These are phyloP conservation scores for Leiothrix lutea DNA, from an alignment of 2,113 vertebrate species.

Conservation along the genomic window DNA sequence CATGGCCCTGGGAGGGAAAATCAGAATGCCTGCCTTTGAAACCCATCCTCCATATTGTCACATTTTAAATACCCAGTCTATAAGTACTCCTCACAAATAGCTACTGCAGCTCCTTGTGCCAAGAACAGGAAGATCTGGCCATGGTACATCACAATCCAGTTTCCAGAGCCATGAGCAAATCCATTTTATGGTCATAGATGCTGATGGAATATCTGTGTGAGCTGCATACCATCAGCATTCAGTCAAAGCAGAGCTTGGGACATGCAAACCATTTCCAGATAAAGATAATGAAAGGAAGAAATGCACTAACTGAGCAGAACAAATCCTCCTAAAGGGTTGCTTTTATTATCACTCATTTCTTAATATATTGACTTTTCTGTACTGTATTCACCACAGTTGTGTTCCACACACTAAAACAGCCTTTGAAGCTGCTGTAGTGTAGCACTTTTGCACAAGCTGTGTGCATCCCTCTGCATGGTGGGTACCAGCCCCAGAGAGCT, in stretches of 20 bases:
- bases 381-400: background rate
- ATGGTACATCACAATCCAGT: background rate
- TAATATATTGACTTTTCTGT: background rate
- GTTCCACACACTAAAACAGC: background rate
- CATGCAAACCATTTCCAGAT: background rate
- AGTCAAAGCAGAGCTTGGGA: background rate
- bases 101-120: background rate
- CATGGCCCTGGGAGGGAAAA: background rate
- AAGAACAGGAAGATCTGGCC: background rate
- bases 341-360: background rate
- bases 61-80: background rate
- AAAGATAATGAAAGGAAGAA: background rate
- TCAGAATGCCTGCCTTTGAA: background rate
- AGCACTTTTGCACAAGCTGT: background rate
- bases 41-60: background rate
- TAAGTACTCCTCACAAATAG: background rate
- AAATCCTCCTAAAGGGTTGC: background rate
- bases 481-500: background rate
- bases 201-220: background rate
- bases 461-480: background rate
- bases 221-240: background rate
- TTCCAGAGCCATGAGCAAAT: background rate
- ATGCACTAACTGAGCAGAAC: background rate
- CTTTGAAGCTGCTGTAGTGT: background rate
- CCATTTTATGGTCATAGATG: background rate